Percentiles rank a stretch among this genome's conserved stretches.
These are phyloP conservation scores for Xestia ashworthii DNA, from an alignment of 2,888 invertebrate species.

Conservation along the genomic window DNA sequence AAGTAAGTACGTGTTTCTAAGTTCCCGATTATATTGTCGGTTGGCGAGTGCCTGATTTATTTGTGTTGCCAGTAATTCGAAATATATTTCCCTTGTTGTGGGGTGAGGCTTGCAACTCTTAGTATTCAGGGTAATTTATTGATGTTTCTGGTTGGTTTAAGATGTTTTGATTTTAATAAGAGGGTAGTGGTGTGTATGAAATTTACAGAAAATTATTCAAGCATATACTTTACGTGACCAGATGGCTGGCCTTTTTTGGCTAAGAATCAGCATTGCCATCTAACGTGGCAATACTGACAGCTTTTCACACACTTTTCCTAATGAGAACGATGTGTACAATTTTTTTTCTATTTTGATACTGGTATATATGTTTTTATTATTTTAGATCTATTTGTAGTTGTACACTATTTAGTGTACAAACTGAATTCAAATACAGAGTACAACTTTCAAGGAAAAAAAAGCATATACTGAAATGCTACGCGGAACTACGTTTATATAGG, in stretches of 20 bases:
- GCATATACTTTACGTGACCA: background rate
- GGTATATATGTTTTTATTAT: too few relatives aligned
- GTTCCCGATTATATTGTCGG: slow-evolving; percentile 74
- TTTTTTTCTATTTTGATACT: too few relatives aligned
- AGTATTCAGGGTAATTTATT: slow-evolving; percentile 68
- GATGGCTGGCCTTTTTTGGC: too few relatives aligned
- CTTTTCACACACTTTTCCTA: too few relatives aligned
- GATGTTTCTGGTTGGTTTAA: slow-evolving; percentile 61
- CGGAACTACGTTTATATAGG: background rate
- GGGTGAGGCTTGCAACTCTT: slow-evolving; percentile 66
- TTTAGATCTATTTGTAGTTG: too few relatives aligned
- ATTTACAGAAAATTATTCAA: slow-evolving; percentile 13
- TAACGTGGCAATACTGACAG: too few relatives aligned
- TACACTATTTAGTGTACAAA: too few relatives aligned
- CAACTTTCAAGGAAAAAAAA: too few relatives aligned
- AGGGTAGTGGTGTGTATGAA: slow-evolving; percentile 27
- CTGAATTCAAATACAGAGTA: too few relatives aligned
- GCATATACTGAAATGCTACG: background rate
- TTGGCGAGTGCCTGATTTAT: slow-evolving; percentile 76
- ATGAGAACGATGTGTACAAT: too few relatives aligned
- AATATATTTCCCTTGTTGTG: slow-evolving; percentile 75
- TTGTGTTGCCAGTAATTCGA: slow-evolving; percentile 75
- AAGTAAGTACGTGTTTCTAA: slow-evolving; percentile 78
- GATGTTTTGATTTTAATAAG: slow-evolving; percentile 64
- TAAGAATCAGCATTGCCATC: too few relatives aligned